Evolutionary conservation across 2,797 vertebrate genomes (phyloP), one percentile per base, ranked within the genome.

Genomic region (Peromyscus aztecus): DNA sequence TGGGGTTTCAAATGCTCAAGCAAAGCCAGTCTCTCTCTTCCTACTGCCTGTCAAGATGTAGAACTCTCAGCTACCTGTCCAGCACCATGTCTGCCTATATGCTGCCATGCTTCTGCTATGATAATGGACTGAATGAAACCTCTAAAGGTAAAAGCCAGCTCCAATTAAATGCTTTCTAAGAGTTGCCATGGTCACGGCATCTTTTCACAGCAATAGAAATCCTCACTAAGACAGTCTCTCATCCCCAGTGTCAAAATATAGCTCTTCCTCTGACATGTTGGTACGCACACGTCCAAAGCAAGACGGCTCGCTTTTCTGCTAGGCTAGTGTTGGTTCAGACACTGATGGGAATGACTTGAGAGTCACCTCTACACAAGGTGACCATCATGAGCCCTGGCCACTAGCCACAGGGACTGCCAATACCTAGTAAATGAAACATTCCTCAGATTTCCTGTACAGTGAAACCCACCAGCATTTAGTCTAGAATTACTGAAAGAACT

Each of bases 381-480:
- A 37, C 96, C n/a, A 49, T 27, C 0, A 0, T 43, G 59, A 76
- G 37, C 59, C 16, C 19, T 31, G 34, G 81, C 40, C 55, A 90
- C 37, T 75, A 40, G 87, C 31, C 29, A 76, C 21, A 69, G 83
- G 59, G 34, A 80, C 55, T 11, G 29, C 63, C 27, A 6, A 63
- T 71, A 37, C 34, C 95, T 71, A 65, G 57, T 40, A 73, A 87
- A 55, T 31, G 52, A 65, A 94, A 82, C 67, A 43, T 59, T 75
- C 43, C 17, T 86, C 78, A 75, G 90, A 81, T 63, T 59, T 83
- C 43, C 57, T 0, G 6, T 61, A 84, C 1, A 90, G 85, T 46
- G 55, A 84, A 93, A 81, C n/a, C 88, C 11, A n/a, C 67, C 80
- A 21, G 34, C 83, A 43, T 69, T 90, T 80, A 43, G 89, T 65